phyloP scores from a whole-genome alignment of 2,888 invertebrate genomes.

The Agrilus cyanescens region DNA sequence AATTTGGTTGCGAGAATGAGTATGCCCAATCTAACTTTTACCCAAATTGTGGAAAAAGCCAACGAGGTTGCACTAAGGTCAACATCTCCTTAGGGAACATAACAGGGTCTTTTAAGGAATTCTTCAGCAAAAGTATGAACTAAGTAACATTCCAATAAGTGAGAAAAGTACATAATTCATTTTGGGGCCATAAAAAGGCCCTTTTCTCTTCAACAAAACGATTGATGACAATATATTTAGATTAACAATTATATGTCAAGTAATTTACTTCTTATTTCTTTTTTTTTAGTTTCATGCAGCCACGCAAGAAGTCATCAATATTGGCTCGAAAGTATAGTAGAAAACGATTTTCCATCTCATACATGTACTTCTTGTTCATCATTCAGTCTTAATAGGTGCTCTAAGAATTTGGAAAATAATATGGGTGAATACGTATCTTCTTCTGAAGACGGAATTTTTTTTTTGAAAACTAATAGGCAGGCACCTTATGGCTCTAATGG shows the following conservation, averaged over 20 bases:
- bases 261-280: not conserved
- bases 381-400: not conserved
- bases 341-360: not conserved
- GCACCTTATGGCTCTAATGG: not conserved
- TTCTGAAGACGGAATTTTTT: not conserved
- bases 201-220: too few relatives aligned
- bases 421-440: not conserved
- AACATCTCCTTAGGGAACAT: not conserved
- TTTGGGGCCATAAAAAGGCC: too few relatives aligned
- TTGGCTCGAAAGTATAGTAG: not conserved
- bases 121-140: not conserved
- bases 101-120: not conserved
- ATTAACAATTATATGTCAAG: too few relatives aligned
- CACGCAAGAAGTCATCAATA: not conserved
- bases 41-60: constrained; percentile 7
- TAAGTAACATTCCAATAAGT: too few relatives aligned
- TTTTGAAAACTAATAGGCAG: not conserved
- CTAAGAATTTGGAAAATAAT: not conserved
- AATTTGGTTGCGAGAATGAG: constrained; percentile 6
- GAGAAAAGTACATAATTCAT: too few relatives aligned
- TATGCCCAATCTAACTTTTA: constrained; percentile 8
- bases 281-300: not conserved
- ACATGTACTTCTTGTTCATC: not conserved
- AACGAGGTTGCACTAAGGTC: constrained; percentile 5
- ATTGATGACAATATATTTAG: too few relatives aligned